Evolutionary conservation across 2,888 invertebrate genomes (phyloP).

Genomic region (Dione juno): DNA sequence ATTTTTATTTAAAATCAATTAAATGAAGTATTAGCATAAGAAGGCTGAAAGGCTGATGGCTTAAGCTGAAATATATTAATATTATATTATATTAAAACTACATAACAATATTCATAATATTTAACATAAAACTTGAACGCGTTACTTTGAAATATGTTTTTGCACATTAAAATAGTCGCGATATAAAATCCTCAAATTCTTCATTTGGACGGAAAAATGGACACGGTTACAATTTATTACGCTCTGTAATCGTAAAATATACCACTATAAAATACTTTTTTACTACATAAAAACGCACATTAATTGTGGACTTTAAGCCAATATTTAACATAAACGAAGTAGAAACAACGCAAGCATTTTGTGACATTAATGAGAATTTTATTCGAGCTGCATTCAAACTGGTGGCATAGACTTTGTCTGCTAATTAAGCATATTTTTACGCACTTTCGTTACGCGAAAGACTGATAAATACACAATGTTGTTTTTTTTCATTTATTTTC

Average conservation of each 20-base stretch:
- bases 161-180: constrained; percentile 10
- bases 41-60: no score
- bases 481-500: no score
- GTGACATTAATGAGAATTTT: constrained; percentile 30
- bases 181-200: constrained; percentile 16
- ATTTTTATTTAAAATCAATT: no score
- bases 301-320: constrained; percentile 27
- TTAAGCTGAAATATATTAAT: neutral
- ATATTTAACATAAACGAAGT: constrained; percentile 25
- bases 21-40: no score
- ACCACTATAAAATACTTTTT: constrained; percentile 26
- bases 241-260: constrained; percentile 18
- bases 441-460: neutral
- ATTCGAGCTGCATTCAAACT: constrained; percentile 32
- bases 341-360: constrained; percentile 23
- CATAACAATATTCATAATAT: constrained; percentile 1
- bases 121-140: neutral
- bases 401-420: constrained; percentile 31
- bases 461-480: neutral
- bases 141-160: constrained; percentile 3
- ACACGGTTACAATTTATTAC: constrained; percentile 17
- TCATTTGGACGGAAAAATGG: constrained; percentile 18
- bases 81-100: neutral
- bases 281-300: constrained; percentile 13
- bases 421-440: constrained; percentile 19